These are phyloP conservation scores for Oasisia sp. DNA, from an alignment of 2,888 invertebrate species.

Conservation along the genomic window DNA sequence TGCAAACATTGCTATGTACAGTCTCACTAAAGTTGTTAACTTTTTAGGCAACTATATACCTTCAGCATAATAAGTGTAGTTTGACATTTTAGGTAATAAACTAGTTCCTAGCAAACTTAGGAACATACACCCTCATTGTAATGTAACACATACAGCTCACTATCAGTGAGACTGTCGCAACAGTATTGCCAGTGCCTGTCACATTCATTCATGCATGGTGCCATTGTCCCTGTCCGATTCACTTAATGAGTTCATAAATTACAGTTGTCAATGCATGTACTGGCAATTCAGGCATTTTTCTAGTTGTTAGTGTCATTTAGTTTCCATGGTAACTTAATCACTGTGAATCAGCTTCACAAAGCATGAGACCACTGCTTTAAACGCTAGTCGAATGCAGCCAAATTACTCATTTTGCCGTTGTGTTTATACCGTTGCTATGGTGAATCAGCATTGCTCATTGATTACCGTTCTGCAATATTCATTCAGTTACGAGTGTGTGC, in stretches of 20 bases:
- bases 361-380: neutral
- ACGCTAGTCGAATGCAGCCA: neutral
- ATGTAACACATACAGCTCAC: neutral
- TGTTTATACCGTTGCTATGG: neutral
- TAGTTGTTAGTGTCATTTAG: neutral
- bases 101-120: too few relatives aligned
- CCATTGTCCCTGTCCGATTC: neutral
- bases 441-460: neutral
- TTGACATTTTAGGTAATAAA: too few relatives aligned
- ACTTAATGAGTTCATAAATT: neutral
- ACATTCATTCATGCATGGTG: neutral
- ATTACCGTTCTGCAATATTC: neutral
- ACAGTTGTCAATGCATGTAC: neutral
- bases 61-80: too few relatives aligned
- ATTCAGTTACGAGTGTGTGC: neutral
- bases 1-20: too few relatives aligned
- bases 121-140: too few relatives aligned
- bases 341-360: neutral
- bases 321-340: slow-evolving; percentile 1
- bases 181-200: neutral
- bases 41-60: too few relatives aligned
- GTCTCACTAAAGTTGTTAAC: too few relatives aligned
- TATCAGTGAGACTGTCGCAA: neutral
- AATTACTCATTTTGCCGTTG: neutral
- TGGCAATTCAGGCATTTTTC: neutral